Conservation (phyloP, 1,140 invertebrate species). For the Drosophila yakuba region DNA sequence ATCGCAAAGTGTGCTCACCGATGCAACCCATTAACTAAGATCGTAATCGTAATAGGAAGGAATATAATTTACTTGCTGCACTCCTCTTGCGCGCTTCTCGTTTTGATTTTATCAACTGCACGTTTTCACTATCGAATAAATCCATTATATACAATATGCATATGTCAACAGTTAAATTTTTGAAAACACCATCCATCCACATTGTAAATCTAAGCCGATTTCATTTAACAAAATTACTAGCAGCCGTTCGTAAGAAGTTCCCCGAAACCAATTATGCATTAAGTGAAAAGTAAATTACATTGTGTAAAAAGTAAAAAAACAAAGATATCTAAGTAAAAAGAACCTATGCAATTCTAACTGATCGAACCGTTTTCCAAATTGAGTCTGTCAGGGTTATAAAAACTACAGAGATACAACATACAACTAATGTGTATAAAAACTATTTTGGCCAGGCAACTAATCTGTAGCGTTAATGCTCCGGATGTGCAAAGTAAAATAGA, state of each 20-base stretch:
- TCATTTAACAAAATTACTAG: constrained; percentile 33
- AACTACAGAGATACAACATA: constrained; percentile 2
- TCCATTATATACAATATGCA: constrained; percentile 62
- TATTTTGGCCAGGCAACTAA: constrained; percentile 15
- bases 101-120: constrained; percentile 72
- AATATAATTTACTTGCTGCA: constrained; percentile 59
- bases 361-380: constrained; percentile 10
- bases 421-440: constrained; percentile 22
- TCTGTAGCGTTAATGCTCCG: constrained; percentile 1
- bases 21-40: constrained; percentile 39
- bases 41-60: constrained; percentile 32
- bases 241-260: constrained; percentile 11
- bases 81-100: constrained; percentile 60
- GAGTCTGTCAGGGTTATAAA: neutral
- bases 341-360: constrained; percentile 5
- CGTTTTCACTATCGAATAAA: constrained; percentile 77
- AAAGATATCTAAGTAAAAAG: neutral
- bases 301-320: constrained; percentile 57
- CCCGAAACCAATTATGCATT: constrained; percentile 31
- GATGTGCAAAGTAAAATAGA: constrained; percentile 35
- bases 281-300: constrained; percentile 63
- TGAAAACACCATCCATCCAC: constrained; percentile 17
- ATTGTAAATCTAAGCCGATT: constrained; percentile 30
- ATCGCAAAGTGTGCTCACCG: constrained; percentile 50
- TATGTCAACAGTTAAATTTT: constrained; percentile 44